Conservation (phyloP, 2,113 vertebrate species). For the Scolopax mira region DNA sequence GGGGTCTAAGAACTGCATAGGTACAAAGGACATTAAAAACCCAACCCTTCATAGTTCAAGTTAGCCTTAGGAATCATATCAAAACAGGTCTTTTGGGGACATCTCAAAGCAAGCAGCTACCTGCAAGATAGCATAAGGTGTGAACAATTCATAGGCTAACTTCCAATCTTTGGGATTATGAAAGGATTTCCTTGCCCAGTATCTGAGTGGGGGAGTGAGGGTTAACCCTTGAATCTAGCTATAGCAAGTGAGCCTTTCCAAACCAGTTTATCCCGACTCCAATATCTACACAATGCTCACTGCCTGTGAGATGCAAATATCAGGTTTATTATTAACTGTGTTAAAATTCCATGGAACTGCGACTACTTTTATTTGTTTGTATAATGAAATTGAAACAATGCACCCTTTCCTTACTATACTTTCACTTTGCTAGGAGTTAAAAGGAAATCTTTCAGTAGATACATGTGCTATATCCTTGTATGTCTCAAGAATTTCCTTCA, state of each 20-base stretch:
- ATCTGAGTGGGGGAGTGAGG: background rate
- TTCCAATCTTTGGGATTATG: background rate
- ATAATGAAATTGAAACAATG: constrained; percentile 10
- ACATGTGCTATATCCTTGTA: background rate
- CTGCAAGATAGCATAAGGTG: background rate
- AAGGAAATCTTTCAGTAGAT: background rate
- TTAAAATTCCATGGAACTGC: constrained; percentile 65
- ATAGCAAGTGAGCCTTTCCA: constrained; percentile 23
- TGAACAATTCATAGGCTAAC: background rate
- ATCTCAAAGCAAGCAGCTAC: constrained; percentile 32
- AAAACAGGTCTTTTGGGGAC: background rate
- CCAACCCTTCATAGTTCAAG: background rate
- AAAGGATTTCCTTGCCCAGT: background rate
- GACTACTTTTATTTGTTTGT: constrained; percentile 48
- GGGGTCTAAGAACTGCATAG: background rate
- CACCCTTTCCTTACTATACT: constrained; percentile 25
- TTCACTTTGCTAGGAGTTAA: background rate
- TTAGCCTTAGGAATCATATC: background rate
- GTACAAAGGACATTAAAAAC: constrained; percentile 12
- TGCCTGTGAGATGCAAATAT: constrained; percentile 52
- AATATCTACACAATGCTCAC: constrained; percentile 44
- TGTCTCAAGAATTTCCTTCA: background rate
- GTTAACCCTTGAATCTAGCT: constrained; percentile 34
- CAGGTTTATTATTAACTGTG: constrained; percentile 69
- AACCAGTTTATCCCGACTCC: constrained; percentile 55